These are phyloP conservation scores for Pangasius krempfi DNA, from an alignment of 2,797 vertebrate species.

Conservation along the genomic window DNA sequence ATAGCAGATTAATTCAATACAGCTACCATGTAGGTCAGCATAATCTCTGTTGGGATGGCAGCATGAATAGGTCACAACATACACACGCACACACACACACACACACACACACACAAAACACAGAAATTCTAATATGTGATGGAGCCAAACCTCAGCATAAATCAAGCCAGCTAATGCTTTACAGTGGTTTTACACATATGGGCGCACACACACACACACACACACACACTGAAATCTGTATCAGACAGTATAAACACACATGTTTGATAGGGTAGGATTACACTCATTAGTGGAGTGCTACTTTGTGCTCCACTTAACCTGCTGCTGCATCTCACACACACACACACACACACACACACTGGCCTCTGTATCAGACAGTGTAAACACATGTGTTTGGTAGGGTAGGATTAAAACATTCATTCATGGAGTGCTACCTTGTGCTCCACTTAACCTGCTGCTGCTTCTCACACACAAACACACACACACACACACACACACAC, in stretches of 20 bases:
- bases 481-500: not conserved
- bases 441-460: slow-evolving; percentile 14
- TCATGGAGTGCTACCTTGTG: not conserved
- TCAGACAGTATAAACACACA: not conserved
- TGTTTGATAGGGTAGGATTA: not conserved
- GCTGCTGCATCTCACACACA: not conserved
- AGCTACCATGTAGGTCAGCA: slow-evolving; percentile 73
- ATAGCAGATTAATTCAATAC: slow-evolving; percentile 72
- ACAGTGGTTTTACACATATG: not conserved
- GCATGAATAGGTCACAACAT: slow-evolving; percentile 45
- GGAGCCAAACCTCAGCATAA: slow-evolving; percentile 15
- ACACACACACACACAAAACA: slow-evolving; percentile 14
- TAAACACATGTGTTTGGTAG: not conserved
- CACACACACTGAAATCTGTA: not conserved
- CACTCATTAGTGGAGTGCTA: not conserved
- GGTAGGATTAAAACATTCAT: not conserved
- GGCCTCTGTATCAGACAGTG: not conserved
- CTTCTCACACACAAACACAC: not conserved
- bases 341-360: not conserved
- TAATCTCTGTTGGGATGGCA: slow-evolving; percentile 64
- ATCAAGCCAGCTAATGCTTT: slow-evolving; percentile 15
- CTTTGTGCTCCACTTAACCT: slow-evolving; percentile 6
- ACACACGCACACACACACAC: slow-evolving; percentile 37
- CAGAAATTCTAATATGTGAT: slow-evolving; percentile 11
- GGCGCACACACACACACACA: not conserved